Base-by-base conservation (phyloP, 2,888 invertebrate species). In the Neocrepidodera transversa region DNA sequence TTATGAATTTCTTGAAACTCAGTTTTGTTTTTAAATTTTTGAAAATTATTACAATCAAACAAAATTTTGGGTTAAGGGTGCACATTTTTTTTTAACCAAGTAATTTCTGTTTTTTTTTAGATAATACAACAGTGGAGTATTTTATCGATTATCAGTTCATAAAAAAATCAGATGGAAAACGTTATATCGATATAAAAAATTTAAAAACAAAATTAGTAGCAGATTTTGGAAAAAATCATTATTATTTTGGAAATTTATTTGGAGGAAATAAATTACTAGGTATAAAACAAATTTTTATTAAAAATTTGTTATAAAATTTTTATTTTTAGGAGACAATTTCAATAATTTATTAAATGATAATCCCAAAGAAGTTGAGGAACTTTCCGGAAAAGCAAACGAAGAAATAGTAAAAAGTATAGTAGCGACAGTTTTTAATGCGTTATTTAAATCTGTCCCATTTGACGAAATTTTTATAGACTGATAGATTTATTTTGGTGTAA, bases 261-360 rank as follows among this genome's bases (percentile, higher is more conserved):
- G 67, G 68, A 32, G 74, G 72, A 4, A 67, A 73, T 42, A 63
- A 68, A 51, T 18, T 55, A 47, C 49, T 73, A 47, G 67, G 73
- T 71, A 58, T n/a, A n/a, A n/a, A n/a, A n/a, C n/a, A n/a, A n/a
- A n/a, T n/a, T n/a, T n/a, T n/a, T n/a, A n/a, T n/a, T n/a, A n/a
- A n/a, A n/a, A n/a, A n/a, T n/a, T n/a, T n/a, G n/a, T n/a, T n/a
- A n/a, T n/a, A n/a, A n/a, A n/a, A n/a, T 42, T 18, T 35, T 10
- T 35, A 6, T 47, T 40, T 62, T 55, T 62, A 80, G 81, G 79
- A 32, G 73, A 74, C 5, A 74, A 77, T 60, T 79, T 79, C 76
- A 80, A 80, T 56, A 65, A 69, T 49, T 75, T 81, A 50, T 65
- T 81, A 42, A 78, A 81, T 63, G 80, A 81, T 30, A 80, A 80